Evolutionary conservation across 64 coral and sea anemone genomes (phyloP).

Genomic region (Porites australiensis): DNA sequence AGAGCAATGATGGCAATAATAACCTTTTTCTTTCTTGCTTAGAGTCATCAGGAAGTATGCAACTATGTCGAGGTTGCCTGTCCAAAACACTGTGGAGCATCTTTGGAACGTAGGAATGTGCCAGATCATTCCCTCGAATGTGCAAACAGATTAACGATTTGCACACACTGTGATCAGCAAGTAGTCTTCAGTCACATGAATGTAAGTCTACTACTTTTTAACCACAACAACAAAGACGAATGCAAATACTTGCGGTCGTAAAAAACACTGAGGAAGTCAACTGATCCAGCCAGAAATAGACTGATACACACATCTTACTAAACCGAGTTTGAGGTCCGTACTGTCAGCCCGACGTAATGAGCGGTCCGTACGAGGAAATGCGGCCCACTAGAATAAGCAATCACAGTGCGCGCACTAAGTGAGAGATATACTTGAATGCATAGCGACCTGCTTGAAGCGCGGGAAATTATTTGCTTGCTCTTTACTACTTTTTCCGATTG

Average conservation of each 20-base stretch:
- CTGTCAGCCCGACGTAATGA: too few relatives aligned
- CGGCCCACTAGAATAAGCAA: too few relatives aligned
- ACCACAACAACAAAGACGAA: background rate
- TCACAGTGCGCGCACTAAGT: too few relatives aligned
- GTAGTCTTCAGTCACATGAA: slow-evolving; percentile 82
- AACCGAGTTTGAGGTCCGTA: too few relatives aligned
- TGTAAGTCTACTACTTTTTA: slow-evolving; percentile 51
- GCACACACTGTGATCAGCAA: slow-evolving; percentile 75
- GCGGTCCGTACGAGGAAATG: too few relatives aligned
- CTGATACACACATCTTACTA: too few relatives aligned
- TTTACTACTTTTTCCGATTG: too few relatives aligned
- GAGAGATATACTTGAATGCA: too few relatives aligned
- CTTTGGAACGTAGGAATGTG: slow-evolving; percentile 70
- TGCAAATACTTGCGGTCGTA: background rate
- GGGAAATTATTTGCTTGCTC: too few relatives aligned
- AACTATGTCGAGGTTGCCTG: slow-evolving; percentile 69
- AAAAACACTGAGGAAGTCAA: too few relatives aligned
- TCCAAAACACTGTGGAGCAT: slow-evolving; percentile 79
- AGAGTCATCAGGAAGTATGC: slow-evolving; percentile 82
- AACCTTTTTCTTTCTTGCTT: background rate
- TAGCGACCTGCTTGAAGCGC: too few relatives aligned
- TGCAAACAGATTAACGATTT: slow-evolving; percentile 67
- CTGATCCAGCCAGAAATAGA: too few relatives aligned
- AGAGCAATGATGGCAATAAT: background rate
- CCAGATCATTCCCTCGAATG: slow-evolving; percentile 81